These are phyloP conservation scores for Pseudochromis fuscus DNA, from an alignment of 2,797 vertebrate species.

Conservation along the genomic window DNA sequence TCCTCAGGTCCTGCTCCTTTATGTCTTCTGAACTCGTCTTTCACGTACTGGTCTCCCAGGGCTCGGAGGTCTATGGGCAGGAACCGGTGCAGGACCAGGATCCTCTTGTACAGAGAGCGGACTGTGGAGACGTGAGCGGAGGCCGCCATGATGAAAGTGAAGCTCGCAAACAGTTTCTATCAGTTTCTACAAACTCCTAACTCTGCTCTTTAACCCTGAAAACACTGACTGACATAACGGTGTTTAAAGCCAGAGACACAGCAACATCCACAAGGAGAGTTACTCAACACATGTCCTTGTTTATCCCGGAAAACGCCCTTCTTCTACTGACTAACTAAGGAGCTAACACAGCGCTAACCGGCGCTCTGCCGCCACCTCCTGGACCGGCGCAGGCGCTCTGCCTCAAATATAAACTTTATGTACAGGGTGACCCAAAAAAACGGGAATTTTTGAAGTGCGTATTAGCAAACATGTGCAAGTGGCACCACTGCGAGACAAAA, in stretches of 20 bases:
- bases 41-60: constrained; percentile 91
- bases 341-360: not conserved
- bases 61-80: constrained; percentile 87
- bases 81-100: constrained; percentile 87
- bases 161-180: rapidly evolving
- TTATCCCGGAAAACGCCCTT: constrained; percentile 48
- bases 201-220: rapidly evolving
- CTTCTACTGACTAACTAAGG: not conserved
- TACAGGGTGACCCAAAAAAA: no score
- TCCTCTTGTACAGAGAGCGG: constrained; percentile 84
- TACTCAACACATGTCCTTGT: constrained; percentile 62
- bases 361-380: not conserved
- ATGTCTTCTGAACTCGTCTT: constrained; percentile 92
- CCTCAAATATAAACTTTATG: no score
- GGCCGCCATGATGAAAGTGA: constrained; percentile 66
- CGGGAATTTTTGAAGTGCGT: no score
- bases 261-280: not conserved
- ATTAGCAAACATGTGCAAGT: no score
- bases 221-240: no score
- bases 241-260: not conserved
- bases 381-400: not conserved
- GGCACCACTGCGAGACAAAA: no score
- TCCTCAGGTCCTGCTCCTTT: constrained; percentile 78
- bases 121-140: constrained; percentile 80
- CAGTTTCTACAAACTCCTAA: rapidly evolving